These are phyloP conservation scores for Steinernema carpocapsae DNA, from an alignment of 2,888 invertebrate species.

Conservation along the genomic window DNA sequence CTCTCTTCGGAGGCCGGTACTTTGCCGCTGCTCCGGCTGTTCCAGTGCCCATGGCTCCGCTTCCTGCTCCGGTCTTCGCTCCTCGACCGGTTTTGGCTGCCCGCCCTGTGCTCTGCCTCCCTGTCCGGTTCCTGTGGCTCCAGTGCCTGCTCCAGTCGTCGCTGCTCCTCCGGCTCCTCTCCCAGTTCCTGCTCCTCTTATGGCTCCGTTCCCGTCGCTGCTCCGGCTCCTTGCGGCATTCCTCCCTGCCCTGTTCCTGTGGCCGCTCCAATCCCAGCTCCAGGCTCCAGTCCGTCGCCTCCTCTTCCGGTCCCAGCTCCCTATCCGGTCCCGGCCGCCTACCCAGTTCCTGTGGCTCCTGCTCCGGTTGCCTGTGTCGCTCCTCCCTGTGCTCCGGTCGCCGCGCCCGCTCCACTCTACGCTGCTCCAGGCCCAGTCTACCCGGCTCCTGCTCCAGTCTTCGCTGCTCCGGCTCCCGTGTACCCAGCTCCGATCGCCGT, in stretches of 20 bases:
- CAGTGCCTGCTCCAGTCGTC: neutral
- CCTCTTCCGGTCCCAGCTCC: no score
- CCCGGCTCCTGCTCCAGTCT: neutral
- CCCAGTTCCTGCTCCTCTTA: constrained; percentile 20
- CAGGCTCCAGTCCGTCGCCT: no score
- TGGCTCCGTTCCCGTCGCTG: constrained; percentile 14
- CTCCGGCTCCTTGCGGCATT: neutral
- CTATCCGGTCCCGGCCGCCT: neutral
- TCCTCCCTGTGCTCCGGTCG: neutral
- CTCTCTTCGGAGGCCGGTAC: constrained; percentile 20
- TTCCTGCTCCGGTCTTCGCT: constrained; percentile 13
- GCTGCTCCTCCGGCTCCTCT: neutral
- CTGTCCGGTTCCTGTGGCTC: neutral
- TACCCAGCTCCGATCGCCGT: neutral
- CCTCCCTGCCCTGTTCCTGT: constrained; percentile 1
- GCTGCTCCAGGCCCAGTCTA: neutral
- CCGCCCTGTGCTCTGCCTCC: constrained; percentile 1
- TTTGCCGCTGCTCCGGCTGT: constrained; percentile 4
- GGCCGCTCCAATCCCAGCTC: neutral
- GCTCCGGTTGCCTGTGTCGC: neutral
- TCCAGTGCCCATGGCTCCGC: neutral
- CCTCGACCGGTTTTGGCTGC: neutral
- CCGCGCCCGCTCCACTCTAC: neutral
- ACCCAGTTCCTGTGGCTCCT: neutral
- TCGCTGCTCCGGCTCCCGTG: neutral